These are phyloP conservation scores for Bathynomus jamesi DNA, from an alignment of 1,140 invertebrate species.

Conservation along the genomic window DNA sequence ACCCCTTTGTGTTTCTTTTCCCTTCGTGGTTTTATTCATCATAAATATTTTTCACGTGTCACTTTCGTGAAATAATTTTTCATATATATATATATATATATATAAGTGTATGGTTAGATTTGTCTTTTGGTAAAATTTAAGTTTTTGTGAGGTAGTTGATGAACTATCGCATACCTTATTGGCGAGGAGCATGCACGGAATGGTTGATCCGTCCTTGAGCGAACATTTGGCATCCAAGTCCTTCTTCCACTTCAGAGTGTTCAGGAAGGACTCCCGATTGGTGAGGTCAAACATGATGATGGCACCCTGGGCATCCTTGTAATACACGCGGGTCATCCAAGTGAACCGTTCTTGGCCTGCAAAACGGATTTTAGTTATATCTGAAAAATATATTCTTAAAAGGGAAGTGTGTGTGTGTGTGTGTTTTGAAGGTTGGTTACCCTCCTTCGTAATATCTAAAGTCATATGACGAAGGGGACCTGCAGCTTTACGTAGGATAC, in stretches of 20 bases:
- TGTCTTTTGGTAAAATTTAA: constrained; percentile 6
- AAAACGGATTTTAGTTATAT: constrained; percentile 26
- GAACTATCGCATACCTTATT: constrained; percentile 50
- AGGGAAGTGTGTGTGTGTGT: too few relatives aligned
- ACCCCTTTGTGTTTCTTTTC: too few relatives aligned
- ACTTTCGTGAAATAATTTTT: too few relatives aligned
- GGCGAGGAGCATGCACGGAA: constrained; percentile 53
- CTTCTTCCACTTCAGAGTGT: constrained; percentile 54
- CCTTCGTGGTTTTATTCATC: too few relatives aligned
- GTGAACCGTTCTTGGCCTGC: constrained; percentile 55
- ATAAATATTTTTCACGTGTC: too few relatives aligned
- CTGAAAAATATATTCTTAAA: too few relatives aligned
- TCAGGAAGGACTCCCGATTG: constrained; percentile 51
- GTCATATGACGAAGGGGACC: too few relatives aligned
- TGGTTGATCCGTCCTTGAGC: constrained; percentile 48
- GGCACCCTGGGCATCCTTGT: constrained; percentile 56
- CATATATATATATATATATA: too few relatives aligned
- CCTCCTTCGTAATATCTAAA: too few relatives aligned
- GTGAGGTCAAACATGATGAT: constrained; percentile 56
- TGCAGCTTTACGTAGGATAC: too few relatives aligned
- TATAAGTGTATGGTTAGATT: too few relatives aligned
- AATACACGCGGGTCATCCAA: constrained; percentile 57
- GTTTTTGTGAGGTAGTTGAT: not conserved
- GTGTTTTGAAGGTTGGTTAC: too few relatives aligned
- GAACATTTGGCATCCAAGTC: constrained; percentile 54